Percentiles rank a stretch among this genome's conserved stretches.
phyloP scores from a whole-genome alignment of 2,888 invertebrate genomes.

The Emmelina monodactyla region DNA sequence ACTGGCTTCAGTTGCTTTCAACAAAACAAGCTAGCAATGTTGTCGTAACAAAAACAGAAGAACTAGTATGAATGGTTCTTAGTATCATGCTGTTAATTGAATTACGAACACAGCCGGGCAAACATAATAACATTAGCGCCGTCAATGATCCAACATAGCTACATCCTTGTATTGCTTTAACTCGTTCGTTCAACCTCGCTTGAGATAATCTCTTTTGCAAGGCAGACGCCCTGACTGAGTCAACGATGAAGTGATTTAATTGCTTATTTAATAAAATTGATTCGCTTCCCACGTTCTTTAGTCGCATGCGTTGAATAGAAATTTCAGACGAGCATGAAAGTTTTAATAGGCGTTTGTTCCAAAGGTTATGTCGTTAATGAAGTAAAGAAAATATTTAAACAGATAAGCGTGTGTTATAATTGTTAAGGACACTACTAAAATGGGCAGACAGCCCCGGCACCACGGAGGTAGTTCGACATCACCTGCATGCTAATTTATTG shows the following conservation, averaged over 20 bases:
- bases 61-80: neutral
- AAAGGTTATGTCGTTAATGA: neutral
- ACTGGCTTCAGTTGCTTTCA: too few relatives aligned
- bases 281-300: constrained; percentile 35
- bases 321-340: neutral
- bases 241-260: constrained; percentile 32
- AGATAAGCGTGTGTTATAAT: neutral
- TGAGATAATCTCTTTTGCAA: neutral
- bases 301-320: neutral
- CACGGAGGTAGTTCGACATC: constrained; percentile 35
- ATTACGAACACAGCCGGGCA: neutral
- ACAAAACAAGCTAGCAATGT: neutral
- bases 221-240: constrained; percentile 19
- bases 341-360: neutral
- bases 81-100: constrained; percentile 2
- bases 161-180: constrained; percentile 5
- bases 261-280: constrained; percentile 34
- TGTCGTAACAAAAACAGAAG: neutral
- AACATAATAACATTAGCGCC: constrained; percentile 1
- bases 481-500: constrained; percentile 49
- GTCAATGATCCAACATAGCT: constrained; percentile 5
- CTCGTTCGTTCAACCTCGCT: constrained; percentile 5
- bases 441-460: constrained; percentile 32
- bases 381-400: neutral
- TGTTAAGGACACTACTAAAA: constrained; percentile 42